Percentiles rank a stretch among this genome's conserved stretches.
Evolutionary conservation across 2,888 invertebrate species (phyloP).

Genomic region (Hecatera dysodea): DNA sequence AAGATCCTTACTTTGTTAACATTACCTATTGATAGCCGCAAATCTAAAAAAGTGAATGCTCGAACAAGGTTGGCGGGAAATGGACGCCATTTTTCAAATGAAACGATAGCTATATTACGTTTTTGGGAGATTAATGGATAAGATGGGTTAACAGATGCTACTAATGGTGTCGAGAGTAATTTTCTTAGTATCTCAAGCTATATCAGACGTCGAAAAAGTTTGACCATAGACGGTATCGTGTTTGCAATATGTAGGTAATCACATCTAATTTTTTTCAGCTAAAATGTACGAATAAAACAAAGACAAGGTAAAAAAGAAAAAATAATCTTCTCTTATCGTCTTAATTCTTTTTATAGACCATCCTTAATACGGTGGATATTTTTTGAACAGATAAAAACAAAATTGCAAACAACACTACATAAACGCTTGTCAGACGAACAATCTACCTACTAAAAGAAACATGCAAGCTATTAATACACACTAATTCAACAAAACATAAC

Average conservation of each 20-base stretch:
- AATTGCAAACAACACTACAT: too few species aligned
- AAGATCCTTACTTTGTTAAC: constrained; percentile 35
- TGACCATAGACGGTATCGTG: not conserved
- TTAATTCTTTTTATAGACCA: too few species aligned
- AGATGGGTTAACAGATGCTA: constrained; percentile 50
- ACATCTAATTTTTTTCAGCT: not conserved
- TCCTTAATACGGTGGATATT: not conserved
- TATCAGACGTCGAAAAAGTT: not conserved
- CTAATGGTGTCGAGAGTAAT: constrained; percentile 30
- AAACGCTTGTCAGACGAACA: too few species aligned
- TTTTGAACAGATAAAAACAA: not conserved
- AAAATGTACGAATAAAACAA: not conserved
- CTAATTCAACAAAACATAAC: not conserved
- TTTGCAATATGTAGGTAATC: too few species aligned
- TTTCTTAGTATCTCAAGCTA: constrained; percentile 3
- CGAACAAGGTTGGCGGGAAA: constrained; percentile 30
- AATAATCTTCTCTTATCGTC: too few species aligned
- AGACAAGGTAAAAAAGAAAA: not conserved
- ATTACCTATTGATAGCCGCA: constrained; percentile 56
- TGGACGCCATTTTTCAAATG: constrained; percentile 50
- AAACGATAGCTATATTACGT: constrained; percentile 42
- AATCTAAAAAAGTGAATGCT: constrained; percentile 50
- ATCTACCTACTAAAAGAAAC: not conserved
- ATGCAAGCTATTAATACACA: not conserved
- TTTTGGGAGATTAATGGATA: constrained; percentile 48